A percentile compares a stretch with the other conserved stretches of the same genome.
phyloP scores from a whole-genome alignment of 92 coral and sea anemone species.

The Epizoanthus stellaris region DNA sequence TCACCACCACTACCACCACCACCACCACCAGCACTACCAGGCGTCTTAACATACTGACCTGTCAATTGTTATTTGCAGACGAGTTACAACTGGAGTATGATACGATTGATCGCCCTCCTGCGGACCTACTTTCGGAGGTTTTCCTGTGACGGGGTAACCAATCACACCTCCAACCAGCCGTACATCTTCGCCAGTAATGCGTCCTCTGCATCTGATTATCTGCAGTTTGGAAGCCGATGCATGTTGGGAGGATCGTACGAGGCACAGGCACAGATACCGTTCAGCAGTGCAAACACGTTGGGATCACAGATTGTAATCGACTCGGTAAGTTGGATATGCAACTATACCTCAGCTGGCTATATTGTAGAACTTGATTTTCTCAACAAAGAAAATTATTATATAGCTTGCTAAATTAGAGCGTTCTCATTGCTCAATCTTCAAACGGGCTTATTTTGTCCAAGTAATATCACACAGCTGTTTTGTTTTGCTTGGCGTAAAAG shows the following conservation, averaged over 20 bases:
- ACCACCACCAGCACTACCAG: neutral
- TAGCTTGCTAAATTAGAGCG: no score
- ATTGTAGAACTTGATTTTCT: no score
- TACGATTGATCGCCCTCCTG: constrained; percentile 59
- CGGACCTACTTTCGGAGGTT: constrained; percentile 70
- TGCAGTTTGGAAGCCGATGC: constrained; percentile 77
- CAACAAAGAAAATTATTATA: no score
- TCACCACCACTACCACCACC: no score
- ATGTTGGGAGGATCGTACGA: constrained; percentile 68
- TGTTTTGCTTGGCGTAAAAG: no score
- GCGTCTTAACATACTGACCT: neutral
- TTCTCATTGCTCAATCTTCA: no score
- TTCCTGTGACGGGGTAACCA: constrained; percentile 72
- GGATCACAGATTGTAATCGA: constrained; percentile 69
- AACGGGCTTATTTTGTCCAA: no score
- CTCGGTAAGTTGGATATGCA: constrained; percentile 74
- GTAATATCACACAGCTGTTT: no score
- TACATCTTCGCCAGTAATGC: constrained; percentile 48
- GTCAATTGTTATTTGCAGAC: constrained; percentile 58
- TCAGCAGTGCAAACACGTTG: constrained; percentile 29
- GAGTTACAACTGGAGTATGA: constrained; percentile 69
- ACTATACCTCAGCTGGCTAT: no score
- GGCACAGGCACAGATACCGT: constrained; percentile 62
- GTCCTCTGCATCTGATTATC: constrained; percentile 56
- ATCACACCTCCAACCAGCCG: constrained; percentile 61